These are phyloP conservation scores for Pycnonotus jocosus DNA, from an alignment of 2,113 vertebrate genomes.

Conservation along the genomic window DNA sequence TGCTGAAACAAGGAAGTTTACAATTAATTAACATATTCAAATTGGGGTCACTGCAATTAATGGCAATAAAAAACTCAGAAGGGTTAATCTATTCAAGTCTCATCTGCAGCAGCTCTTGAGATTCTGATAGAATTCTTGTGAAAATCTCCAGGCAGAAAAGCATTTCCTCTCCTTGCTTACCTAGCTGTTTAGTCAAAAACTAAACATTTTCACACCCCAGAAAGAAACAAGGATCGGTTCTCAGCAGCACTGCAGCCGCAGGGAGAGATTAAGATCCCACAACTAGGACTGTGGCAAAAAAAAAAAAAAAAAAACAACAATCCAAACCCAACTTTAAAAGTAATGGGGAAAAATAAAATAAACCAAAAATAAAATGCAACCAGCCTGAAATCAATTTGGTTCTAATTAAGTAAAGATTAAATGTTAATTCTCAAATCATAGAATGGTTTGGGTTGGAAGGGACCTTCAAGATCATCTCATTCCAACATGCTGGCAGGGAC, in stretches of 20 bases:
- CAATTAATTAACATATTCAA: not conserved
- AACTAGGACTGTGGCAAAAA: not conserved
- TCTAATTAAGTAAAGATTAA: not conserved
- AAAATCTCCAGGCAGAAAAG: not conserved
- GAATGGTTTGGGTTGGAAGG: not conserved
- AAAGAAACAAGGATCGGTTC: not conserved
- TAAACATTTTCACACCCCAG: not conserved
- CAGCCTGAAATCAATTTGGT: not conserved
- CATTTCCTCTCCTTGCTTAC: not conserved
- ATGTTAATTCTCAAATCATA: not conserved
- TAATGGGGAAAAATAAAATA: not conserved
- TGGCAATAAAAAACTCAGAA: not conserved
- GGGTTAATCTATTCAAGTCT: not conserved
- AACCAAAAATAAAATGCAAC: not conserved
- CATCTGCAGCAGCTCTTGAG: not conserved
- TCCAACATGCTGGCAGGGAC: not conserved
- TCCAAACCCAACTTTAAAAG: not conserved
- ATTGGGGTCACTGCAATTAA: not conserved
- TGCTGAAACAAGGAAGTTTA: not conserved
- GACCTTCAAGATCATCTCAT: not conserved
- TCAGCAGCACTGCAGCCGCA: not conserved
- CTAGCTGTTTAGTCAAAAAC: not conserved
- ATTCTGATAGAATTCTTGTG: not conserved
- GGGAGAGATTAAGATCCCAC: not conserved
- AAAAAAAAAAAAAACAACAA: too few relatives aligned